Evolutionary conservation across 2,797 vertebrate species (phyloP).

Genomic region (Poeciliopsis turneri): DNA sequence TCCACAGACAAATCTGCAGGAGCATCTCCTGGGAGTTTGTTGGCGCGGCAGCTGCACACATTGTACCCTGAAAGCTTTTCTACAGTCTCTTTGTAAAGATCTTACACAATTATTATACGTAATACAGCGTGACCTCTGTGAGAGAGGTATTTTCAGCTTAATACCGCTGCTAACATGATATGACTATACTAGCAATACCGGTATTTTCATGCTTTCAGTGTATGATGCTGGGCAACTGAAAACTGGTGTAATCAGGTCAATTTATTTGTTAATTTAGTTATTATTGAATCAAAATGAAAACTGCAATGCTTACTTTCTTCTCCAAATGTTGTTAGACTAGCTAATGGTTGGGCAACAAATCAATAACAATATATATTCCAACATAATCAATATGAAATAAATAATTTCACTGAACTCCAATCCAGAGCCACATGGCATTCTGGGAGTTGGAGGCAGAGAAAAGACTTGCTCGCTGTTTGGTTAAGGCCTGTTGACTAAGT

Average conservation of each 20-base stretch:
- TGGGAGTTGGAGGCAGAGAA: too few relatives aligned
- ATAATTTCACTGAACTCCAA: too few relatives aligned
- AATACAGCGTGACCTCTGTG: conserved; percentile 2
- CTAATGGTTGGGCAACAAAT: too few relatives aligned
- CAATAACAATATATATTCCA: too few relatives aligned
- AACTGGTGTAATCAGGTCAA: neutral
- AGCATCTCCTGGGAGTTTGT: conserved; percentile 50
- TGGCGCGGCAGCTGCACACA: conserved; percentile 27
- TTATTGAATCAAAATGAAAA: neutral
- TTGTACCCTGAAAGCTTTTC: conserved; percentile 13
- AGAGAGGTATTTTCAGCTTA: neutral
- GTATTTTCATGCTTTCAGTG: neutral
- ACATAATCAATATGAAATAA: too few relatives aligned
- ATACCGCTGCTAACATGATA: neutral
- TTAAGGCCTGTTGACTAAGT: too few relatives aligned
- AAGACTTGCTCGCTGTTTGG: too few relatives aligned
- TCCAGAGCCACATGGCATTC: too few relatives aligned
- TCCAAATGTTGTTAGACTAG: neutral
- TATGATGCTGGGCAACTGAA: neutral
- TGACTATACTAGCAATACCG: neutral
- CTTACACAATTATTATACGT: neutral
- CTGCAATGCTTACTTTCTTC: neutral
- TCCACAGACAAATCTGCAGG: conserved; percentile 46
- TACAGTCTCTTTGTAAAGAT: conserved; percentile 1
- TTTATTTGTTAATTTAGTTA: neutral